Evolutionary conservation across 2,888 invertebrate genomes (phyloP), one percentile per base, ranked within the genome.

Genomic region (Troglohyphantes excavatus): DNA sequence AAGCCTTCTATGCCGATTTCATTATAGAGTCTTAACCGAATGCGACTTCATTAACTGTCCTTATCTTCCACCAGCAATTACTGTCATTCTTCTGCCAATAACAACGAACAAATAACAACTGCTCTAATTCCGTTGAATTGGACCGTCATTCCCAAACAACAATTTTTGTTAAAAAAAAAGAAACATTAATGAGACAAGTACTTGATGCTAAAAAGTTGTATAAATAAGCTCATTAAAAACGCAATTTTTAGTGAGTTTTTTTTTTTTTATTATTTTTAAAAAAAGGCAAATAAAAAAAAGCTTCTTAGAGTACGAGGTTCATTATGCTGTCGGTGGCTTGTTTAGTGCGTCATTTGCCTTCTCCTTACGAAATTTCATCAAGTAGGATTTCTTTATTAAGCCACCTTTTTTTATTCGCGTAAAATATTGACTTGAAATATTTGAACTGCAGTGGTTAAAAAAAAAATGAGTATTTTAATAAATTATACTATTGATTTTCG

Each of bases 151-250:
- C 17, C n/a, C 5, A 53, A n/a, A 53, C 13, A 53, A n/a, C 9
- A 53, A 17, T n/a, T 3, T 11, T 39, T 39, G 5, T 53, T 53
- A 53, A 53, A 33, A 33, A 33, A 33, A 33, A 19, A 59, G 21
- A 46, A 70, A 82, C 29, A 70, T 82, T 82, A 82, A 82, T 59
- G 82, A 70, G 82, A 33, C 59, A 33, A 33, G 21, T 61, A 70
- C 82, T 70, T 70, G 59, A 79, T 70, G 39, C 46, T 46, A 53
- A 61, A 70, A 53, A 72, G 39, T 29, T 70, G 46, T 53, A 21
- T 67, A 79, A 79, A 46, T 79, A 46, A 46, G 79, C 79, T 79
- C 67, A 68, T 79, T 79, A 79, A 29, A 79, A 27, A 72, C 13
- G 43, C 65, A 19, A 2, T 65, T 65, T n/a, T n/a, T n/a, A n/a